A percentile compares a stretch with the other conserved stretches of the same genome.
phyloP scores from a whole-genome alignment of 2,888 invertebrate species.

The Poecilobothrus nobilitatus region DNA sequence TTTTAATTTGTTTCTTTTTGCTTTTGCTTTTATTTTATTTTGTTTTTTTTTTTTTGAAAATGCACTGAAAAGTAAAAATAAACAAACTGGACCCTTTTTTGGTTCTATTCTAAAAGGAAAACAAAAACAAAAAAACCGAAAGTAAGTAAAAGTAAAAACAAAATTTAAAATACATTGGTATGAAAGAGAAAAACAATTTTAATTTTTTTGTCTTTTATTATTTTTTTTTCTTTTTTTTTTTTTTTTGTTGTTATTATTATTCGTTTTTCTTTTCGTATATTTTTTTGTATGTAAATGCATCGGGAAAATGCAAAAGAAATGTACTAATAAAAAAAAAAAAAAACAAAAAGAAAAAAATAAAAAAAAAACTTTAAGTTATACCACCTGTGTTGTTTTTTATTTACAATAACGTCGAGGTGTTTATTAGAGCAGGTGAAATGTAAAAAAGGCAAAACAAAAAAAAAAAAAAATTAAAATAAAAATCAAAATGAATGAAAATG shows the following conservation, averaged over 20 bases:
- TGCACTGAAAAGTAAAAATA: neutral
- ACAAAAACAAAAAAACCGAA: neutral
- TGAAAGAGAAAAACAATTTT: neutral
- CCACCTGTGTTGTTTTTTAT: neutral
- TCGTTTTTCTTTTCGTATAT: too few relatives aligned
- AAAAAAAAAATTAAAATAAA: neutral
- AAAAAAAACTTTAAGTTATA: neutral
- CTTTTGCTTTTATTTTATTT: neutral
- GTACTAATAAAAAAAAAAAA: too few relatives aligned
- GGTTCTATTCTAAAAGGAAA: neutral
- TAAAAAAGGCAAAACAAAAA: neutral
- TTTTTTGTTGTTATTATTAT: too few relatives aligned
- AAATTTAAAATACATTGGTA: neutral
- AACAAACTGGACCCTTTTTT: neutral
- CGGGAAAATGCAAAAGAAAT: too few relatives aligned
- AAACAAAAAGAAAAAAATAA: too few relatives aligned
- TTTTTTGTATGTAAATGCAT: too few relatives aligned
- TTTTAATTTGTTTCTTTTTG: neutral
- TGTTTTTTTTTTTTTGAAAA: neutral
- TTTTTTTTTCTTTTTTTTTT: too few relatives aligned
- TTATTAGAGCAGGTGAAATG: conserved; percentile 3
- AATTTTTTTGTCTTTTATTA: too few relatives aligned
- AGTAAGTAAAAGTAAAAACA: neutral
- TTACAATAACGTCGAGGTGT: neutral
- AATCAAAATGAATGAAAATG: neutral